phyloP scores from a whole-genome alignment of 1,140 invertebrate species.

The Goniozus legneri region DNA sequence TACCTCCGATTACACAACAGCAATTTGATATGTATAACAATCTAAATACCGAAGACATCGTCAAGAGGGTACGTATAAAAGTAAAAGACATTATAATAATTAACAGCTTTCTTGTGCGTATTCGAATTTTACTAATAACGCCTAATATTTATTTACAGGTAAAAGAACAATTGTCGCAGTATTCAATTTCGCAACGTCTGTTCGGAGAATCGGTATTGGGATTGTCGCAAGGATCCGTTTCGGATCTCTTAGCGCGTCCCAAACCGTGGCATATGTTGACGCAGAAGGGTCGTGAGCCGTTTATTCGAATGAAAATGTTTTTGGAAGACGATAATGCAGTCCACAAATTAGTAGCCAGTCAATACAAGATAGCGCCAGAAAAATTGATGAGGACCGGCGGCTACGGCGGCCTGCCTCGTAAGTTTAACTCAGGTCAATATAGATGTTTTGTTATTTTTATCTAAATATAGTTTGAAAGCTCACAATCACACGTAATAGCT shows the following conservation, averaged over 20 bases:
- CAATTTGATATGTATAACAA: constrained; percentile 98
- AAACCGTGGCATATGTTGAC: constrained; percentile 98
- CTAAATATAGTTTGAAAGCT: constrained; percentile 42
- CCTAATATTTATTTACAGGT: constrained; percentile 56
- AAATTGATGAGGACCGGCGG: constrained; percentile 92
- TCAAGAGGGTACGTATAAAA: constrained; percentile 71
- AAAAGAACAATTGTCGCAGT: constrained; percentile 96
- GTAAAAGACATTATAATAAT: constrained; percentile 7
- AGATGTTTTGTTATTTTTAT: constrained; percentile 54
- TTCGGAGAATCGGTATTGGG: constrained; percentile 98
- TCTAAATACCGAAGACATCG: constrained; percentile 97
- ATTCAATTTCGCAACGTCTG: constrained; percentile 96
- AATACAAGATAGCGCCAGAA: constrained; percentile 96
- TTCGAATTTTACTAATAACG: not conserved
- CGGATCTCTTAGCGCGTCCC: constrained; percentile 88
- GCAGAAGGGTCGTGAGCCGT: constrained; percentile 94
- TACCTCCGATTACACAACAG: constrained; percentile 97
- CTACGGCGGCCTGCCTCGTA: constrained; percentile 80
- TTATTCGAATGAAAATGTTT: constrained; percentile 98
- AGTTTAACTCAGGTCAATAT: constrained; percentile 59
- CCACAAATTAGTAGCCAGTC: constrained; percentile 92
- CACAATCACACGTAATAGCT: no score
- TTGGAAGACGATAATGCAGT: constrained; percentile 95
- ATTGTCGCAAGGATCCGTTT: constrained; percentile 92
- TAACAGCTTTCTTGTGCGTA: not conserved